Conservation (phyloP, 2,888 invertebrate genomes). For the Dioctria linearis region DNA sequence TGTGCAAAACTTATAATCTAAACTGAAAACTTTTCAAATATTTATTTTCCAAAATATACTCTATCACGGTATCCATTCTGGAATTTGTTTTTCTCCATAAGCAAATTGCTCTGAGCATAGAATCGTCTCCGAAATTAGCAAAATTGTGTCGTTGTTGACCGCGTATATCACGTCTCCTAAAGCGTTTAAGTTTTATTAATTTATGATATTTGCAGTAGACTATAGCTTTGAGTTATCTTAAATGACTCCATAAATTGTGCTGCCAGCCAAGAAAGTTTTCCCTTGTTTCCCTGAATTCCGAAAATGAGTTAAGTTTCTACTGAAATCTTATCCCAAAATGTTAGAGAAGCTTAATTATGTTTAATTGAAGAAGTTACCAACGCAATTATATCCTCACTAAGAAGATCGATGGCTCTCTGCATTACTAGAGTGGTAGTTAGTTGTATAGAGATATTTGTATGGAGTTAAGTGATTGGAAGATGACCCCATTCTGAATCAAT, state of each 20-base stretch:
- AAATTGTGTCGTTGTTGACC: too few relatives aligned
- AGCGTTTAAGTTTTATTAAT: not conserved
- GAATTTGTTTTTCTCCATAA: too few relatives aligned
- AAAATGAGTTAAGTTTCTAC: conserved; percentile 6
- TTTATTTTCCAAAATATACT: too few relatives aligned
- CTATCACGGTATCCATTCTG: too few relatives aligned
- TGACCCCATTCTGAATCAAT: not conserved
- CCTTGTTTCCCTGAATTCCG: not conserved
- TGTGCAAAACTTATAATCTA: not conserved
- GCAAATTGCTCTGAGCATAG: too few relatives aligned
- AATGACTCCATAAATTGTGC: not conserved
- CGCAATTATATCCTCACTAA: conserved; percentile 1
- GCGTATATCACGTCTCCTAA: too few relatives aligned
- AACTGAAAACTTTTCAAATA: not conserved
- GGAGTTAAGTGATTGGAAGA: not conserved
- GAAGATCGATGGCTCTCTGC: not conserved
- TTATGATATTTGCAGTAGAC: not conserved
- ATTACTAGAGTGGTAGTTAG: not conserved
- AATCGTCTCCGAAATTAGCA: too few relatives aligned
- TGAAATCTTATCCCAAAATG: not conserved
- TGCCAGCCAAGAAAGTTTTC: not conserved
- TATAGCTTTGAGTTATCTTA: not conserved
- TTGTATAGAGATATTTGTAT: not conserved
- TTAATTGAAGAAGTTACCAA: conserved; percentile 15
- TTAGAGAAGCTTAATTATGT: not conserved